Evolutionary conservation across 2,888 invertebrate genomes (phyloP), one percentile per base, ranked within the genome.

Genomic region (Acanthosepion lycidas): DNA sequence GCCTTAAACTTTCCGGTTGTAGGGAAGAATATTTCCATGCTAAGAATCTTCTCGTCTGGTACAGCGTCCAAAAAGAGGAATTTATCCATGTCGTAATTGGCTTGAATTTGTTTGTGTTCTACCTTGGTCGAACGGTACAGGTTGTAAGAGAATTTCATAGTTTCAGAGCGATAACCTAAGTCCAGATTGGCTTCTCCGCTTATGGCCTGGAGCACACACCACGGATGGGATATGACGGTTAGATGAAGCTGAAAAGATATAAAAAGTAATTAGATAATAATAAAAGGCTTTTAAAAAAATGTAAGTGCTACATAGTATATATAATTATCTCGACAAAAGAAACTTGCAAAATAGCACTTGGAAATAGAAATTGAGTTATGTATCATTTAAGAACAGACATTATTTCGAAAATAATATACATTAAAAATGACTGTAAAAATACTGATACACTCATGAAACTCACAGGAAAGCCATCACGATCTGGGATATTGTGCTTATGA

Each of bases 1-100:
- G 96, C 95, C 94, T 96, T 95, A 93, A 96, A 96, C 92, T 96
- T 96, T 20, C 96, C 96, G 20, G 95, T 95, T 2, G 95, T 94
- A 0, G 96, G 96, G 78, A 95, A 59, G 95, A 78, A 94, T 94
- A 94, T 59, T 94, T 94, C 94, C 92, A 55, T 26, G 42, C 91
- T 53, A 33, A 94, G 91, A 33, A 42, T 94, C 23, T 94, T 91
- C 33, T 94, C 78, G 23, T 91, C 53, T 23, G 94, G 91, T 53
- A 42, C 55, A 9, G 91, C 48, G 23, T 53, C 91, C 5, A 93
- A 53, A 91, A 95, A 95, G 33, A 95, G 95, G 23, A 95, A 94
- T 92, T 95, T 95, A 23, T 95, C 95, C 55, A 95, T 92, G 91
- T 95, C 95, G n/a, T 95, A 95, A 51, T 95, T 95, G 59, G 95